These are phyloP conservation scores for Zapornia atra DNA, from an alignment of 2,113 vertebrate species.

Conservation along the genomic window DNA sequence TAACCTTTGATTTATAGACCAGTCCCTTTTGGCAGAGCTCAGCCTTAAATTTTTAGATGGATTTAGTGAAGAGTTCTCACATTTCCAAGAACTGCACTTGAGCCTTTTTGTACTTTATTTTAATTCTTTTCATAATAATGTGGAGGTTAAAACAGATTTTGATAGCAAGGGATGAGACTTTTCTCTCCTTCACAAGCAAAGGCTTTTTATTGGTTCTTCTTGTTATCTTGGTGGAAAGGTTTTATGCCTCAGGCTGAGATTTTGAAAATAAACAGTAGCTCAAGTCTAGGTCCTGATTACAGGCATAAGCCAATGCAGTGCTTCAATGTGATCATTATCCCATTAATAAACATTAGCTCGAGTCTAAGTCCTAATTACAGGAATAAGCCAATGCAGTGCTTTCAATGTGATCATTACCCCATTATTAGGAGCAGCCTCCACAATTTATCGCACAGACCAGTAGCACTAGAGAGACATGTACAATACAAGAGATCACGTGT, in stretches of 20 bases:
- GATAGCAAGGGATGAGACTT: neutral
- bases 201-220: neutral
- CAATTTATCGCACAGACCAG: neutral
- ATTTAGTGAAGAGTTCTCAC: neutral
- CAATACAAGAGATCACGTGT: accelerated
- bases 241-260: neutral
- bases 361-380: neutral
- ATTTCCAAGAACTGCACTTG: neutral
- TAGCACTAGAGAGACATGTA: neutral
- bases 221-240: accelerated
- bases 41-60: neutral
- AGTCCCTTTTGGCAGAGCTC: neutral
- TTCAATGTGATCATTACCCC: neutral
- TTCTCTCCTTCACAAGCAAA: neutral
- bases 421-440: neutral
- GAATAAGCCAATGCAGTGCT: neutral
- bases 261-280: neutral
- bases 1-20: neutral
- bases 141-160: neutral
- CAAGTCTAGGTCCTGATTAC: neutral
- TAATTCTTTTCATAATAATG: neutral
- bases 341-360: neutral
- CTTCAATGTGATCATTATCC: neutral
- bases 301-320: neutral
- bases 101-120: neutral